Conservation (phyloP, 92 coral and sea anemone species). For the Paragorgia papillata region DNA sequence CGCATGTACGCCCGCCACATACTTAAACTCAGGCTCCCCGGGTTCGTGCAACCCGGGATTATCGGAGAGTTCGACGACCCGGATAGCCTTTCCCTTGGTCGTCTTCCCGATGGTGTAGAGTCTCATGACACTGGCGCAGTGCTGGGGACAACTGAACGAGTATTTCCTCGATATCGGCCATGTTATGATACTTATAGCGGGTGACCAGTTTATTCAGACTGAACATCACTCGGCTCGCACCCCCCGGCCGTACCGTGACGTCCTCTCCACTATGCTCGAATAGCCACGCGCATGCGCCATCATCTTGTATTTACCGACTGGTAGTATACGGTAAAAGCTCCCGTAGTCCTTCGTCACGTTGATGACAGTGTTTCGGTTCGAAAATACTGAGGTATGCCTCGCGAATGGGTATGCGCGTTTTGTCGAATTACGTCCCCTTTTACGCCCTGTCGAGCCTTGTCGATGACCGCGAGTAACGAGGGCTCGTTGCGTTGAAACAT, state of each 20-base stretch:
- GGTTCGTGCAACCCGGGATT: constrained; percentile 94
- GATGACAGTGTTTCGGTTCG: constrained; percentile 50
- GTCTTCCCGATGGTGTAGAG: constrained; percentile 86
- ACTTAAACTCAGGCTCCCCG: constrained; percentile 95
- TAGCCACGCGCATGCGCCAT: constrained; percentile 80
- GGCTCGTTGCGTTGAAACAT: constrained; percentile 72
- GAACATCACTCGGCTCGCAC: constrained; percentile 60
- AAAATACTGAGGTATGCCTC: constrained; percentile 62
- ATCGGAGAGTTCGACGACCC: constrained; percentile 91
- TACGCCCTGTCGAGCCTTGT: constrained; percentile 76
- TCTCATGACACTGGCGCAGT: constrained; percentile 70
- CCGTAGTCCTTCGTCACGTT: constrained; percentile 61
- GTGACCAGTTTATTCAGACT: constrained; percentile 58
- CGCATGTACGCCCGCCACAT: constrained; percentile 94
- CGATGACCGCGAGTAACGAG: constrained; percentile 71
- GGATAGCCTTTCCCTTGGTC: constrained; percentile 70
- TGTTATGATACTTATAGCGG: constrained; percentile 68
- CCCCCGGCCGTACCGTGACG: constrained; percentile 62
- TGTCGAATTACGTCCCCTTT: constrained; percentile 68
- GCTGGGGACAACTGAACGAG: constrained; percentile 58
- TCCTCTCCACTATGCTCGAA: constrained; percentile 74
- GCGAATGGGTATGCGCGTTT: constrained; percentile 61
- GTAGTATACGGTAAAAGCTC: constrained; percentile 72
- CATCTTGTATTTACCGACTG: constrained; percentile 81
- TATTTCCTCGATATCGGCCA: constrained; percentile 61